Conservation (phyloP, 2,113 vertebrate genomes). For the Gallinago jamesoni region DNA sequence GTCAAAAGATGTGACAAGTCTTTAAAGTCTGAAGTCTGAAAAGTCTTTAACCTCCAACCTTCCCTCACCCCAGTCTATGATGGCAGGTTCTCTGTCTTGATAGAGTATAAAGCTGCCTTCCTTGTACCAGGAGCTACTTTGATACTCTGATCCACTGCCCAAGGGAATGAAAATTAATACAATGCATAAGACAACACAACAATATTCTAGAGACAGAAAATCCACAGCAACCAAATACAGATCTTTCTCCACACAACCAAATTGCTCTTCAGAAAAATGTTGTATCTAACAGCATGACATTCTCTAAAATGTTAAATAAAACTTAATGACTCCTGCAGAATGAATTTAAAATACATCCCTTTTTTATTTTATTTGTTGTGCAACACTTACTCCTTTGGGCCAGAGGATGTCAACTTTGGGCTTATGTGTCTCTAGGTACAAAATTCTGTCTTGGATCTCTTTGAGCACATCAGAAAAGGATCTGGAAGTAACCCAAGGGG, state of each 20-base stretch:
- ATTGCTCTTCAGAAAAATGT: background rate
- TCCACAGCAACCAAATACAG: background rate
- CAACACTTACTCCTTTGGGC: background rate
- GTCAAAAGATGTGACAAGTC: background rate
- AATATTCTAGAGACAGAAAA: background rate
- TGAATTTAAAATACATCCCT: background rate
- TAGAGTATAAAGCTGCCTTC: background rate
- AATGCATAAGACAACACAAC: background rate
- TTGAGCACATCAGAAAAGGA: background rate
- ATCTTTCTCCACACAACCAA: background rate
- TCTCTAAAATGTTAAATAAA: background rate
- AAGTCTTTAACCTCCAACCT: background rate
- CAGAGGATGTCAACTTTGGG: background rate
- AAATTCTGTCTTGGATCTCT: background rate
- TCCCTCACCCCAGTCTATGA: rapidly evolving
- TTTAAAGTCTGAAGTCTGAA: background rate
- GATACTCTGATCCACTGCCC: background rate
- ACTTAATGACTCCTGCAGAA: background rate
- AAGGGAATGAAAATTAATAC: background rate
- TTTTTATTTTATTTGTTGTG: background rate
- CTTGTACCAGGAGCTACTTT: background rate
- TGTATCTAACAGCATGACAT: background rate
- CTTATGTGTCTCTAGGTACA: background rate
- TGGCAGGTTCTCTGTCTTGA: background rate
- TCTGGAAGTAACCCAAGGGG: background rate